Evolutionary conservation across 2,888 invertebrate genomes (phyloP), one percentile per base, ranked within the genome.

Genomic region (Enchytraeus crypticus): DNA sequence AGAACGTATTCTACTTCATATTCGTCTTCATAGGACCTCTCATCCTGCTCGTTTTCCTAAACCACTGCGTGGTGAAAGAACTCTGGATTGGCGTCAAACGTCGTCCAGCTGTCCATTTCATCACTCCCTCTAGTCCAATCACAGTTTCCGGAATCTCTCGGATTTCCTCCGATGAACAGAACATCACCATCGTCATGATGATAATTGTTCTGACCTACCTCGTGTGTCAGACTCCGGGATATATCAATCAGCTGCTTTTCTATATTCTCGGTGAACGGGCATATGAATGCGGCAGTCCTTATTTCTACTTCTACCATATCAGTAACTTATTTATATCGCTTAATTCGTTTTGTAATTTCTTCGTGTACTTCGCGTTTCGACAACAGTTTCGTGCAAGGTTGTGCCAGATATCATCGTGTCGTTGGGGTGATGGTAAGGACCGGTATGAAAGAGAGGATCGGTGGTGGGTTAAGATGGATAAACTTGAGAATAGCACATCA

Each of bases 151-250:
- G 23, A 11, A 18, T 29, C 56, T 4, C 47, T 5, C 26, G n/a
- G n/a, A n/a, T n/a, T n/a, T 64, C 64, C 27, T 64, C 64, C n/a
- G 61, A 68, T 46, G 66, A 66, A 34, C 54, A 67, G n/a, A 69
- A 67, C 62, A 53, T 69, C 23, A 69, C 69, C 0, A 51, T 65
- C 45, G 69, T 69, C 32, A 69, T 69, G 69, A 57, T 69, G 14
- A 60, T 66, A 51, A 69, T 69, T 53, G 59, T 69, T 29, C 59
- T 69, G 0, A 53, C 65, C 29, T 69, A 69, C 54, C 51, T 69
- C 46, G 34, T 66, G 27, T 69, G 69, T 53, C 69, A 69, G 51
- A 66, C 69, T 1, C 69, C 69, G 5, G 69, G 64, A 26, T 65
- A 66, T 51, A 47, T 67, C 56, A 69, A 69, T 60, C 66, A 69